These are phyloP conservation scores for Saccostrea glomerata DNA, from an alignment of 1,140 invertebrate genomes.

Conservation along the genomic window DNA sequence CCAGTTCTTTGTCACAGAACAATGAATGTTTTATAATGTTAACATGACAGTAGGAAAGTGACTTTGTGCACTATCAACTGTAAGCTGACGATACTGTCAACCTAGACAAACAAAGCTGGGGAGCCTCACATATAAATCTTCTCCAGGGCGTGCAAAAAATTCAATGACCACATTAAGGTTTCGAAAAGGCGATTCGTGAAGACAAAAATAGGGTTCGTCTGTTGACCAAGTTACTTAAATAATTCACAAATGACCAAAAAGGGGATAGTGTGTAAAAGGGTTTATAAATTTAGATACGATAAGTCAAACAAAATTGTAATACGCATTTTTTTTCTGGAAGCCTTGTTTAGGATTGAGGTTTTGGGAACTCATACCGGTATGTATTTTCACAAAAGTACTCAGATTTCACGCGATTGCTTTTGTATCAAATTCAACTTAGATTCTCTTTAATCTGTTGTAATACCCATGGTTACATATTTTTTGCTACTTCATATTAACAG, in stretches of 20 bases:
- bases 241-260: background rate
- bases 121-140: constrained; percentile 1
- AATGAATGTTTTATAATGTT: background rate
- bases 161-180: constrained; percentile 20
- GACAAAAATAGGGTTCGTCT: constrained; percentile 4
- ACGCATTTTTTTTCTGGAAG: too few relatives aligned
- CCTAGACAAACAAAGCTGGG: background rate
- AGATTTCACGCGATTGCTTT: too few relatives aligned
- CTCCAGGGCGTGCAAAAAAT: constrained; percentile 4
- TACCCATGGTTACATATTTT: background rate
- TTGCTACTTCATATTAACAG: background rate
- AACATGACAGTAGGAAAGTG: background rate
- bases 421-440: too few relatives aligned
- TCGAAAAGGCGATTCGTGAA: background rate
- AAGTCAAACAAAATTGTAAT: too few relatives aligned
- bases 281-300: background rate
- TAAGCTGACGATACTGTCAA: background rate
- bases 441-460: background rate
- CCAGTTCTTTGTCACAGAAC: background rate
- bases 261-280: background rate
- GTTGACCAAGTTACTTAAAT: constrained; percentile 3
- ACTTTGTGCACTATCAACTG: background rate
- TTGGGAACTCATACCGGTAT: background rate
- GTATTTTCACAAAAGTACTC: background rate
- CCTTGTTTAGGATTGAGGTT: too few relatives aligned